These are phyloP conservation scores for Antechinus flavipes DNA, from an alignment of 2,113 vertebrate genomes.

Conservation along the genomic window DNA sequence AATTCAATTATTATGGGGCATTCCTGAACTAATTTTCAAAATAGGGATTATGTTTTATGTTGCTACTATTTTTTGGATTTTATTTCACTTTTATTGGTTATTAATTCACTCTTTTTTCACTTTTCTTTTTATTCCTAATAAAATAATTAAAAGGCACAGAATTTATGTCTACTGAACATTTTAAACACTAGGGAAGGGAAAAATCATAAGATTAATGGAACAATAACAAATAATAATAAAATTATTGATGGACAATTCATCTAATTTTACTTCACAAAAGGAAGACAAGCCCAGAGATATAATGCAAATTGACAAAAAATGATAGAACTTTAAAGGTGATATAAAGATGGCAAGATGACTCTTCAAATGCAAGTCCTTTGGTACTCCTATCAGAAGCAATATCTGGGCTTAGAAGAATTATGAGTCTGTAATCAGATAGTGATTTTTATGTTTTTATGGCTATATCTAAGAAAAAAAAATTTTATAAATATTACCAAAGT, in stretches of 20 bases:
- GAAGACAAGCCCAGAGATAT: neutral
- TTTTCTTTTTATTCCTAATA: too few relatives aligned
- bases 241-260: neutral
- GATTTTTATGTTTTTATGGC: constrained; percentile 4
- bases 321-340: neutral
- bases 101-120: too few relatives aligned
- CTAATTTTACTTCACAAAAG: neutral
- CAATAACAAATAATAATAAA: neutral
- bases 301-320: neutral
- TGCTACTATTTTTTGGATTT: too few relatives aligned
- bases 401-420: fast-evolving
- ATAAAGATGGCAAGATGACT: neutral
- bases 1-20: too few relatives aligned
- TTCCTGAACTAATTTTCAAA: too few relatives aligned
- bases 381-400: neutral
- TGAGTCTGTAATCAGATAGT: neutral
- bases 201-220: neutral
- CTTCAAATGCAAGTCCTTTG: neutral
- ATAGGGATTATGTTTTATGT: too few relatives aligned
- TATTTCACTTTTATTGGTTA: too few relatives aligned
- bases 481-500: neutral
- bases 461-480: neutral
- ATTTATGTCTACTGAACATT: too few relatives aligned
- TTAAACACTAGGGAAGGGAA: neutral
- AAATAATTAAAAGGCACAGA: too few relatives aligned